A percentile compares a stretch with the other conserved stretches of the same genome.
phyloP scores from a whole-genome alignment of 2,888 invertebrate genomes.

The Rhopalosiphum nymphaeae region DNA sequence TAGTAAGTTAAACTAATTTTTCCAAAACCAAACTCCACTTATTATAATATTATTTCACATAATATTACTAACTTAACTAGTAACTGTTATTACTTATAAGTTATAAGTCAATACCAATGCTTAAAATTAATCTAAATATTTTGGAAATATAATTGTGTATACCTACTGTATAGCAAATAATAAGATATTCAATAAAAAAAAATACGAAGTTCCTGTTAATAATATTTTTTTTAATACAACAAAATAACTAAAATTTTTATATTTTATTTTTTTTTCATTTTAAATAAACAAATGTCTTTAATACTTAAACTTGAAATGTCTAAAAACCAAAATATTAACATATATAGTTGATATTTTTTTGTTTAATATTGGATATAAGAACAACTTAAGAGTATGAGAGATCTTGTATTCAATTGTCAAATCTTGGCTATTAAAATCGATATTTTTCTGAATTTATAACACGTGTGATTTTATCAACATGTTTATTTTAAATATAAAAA shows the following conservation, averaged over 20 bases:
- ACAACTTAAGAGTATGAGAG: neutral
- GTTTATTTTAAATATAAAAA: neutral
- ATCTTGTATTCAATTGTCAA: neutral
- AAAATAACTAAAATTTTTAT: neutral
- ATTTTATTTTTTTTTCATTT: neutral
- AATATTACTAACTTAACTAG: no score
- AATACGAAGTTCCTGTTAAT: neutral
- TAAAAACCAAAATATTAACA: no score
- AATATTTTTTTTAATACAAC: neutral
- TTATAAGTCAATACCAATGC: neutral
- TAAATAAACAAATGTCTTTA: neutral
- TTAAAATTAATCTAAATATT: neutral
- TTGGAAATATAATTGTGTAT: neutral
- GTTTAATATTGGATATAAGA: neutral
- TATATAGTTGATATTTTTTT: no score
- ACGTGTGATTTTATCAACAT: neutral
- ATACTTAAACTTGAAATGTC: no score
- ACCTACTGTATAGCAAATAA: neutral
- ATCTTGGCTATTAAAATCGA: neutral
- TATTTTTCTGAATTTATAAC: neutral
- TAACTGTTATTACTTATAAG: neutral
- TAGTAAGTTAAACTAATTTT: neutral
- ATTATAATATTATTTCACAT: neutral
- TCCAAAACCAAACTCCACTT: no score
- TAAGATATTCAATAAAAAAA: neutral